These are phyloP conservation scores for Manis javanica DNA, from an alignment of 2,797 vertebrate genomes.

Conservation along the genomic window DNA sequence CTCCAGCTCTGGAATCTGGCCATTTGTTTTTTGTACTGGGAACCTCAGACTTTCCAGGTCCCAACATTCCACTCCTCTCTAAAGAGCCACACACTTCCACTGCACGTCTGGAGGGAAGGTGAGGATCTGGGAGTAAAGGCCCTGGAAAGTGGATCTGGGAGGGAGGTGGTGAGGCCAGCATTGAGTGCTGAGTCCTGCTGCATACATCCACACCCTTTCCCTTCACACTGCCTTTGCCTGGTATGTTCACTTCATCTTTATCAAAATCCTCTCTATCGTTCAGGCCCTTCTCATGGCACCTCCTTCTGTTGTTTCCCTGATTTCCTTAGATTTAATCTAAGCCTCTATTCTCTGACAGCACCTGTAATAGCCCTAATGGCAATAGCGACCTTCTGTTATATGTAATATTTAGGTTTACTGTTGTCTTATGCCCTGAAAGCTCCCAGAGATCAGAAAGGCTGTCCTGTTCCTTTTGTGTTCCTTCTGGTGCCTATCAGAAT, in stretches of 20 bases:
- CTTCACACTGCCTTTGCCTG: neutral
- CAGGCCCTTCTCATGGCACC: neutral
- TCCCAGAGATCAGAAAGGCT: neutral
- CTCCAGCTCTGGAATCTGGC: conserved; percentile 4
- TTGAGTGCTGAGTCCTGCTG: neutral
- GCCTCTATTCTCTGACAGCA: neutral
- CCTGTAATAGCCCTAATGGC: neutral
- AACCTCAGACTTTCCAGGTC: conserved; percentile 19
- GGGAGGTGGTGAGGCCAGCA: neutral
- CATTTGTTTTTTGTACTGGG: neutral
- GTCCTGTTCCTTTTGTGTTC: neutral
- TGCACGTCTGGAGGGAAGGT: neutral
- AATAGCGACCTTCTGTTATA: neutral
- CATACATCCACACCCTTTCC: too few species aligned
- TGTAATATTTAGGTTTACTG: neutral
- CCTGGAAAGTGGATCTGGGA: neutral
- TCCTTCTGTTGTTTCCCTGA: neutral
- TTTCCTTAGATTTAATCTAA: neutral
- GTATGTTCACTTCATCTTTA: neutral
- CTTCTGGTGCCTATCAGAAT: neutral
- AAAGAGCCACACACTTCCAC: neutral
- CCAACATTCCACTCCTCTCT: neutral
- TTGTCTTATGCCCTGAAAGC: neutral
- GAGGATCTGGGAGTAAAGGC: neutral
- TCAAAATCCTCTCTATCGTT: neutral